Evolutionary conservation across 2,113 vertebrate genomes (phyloP).

Genomic region (Saccopteryx leptura): DNA sequence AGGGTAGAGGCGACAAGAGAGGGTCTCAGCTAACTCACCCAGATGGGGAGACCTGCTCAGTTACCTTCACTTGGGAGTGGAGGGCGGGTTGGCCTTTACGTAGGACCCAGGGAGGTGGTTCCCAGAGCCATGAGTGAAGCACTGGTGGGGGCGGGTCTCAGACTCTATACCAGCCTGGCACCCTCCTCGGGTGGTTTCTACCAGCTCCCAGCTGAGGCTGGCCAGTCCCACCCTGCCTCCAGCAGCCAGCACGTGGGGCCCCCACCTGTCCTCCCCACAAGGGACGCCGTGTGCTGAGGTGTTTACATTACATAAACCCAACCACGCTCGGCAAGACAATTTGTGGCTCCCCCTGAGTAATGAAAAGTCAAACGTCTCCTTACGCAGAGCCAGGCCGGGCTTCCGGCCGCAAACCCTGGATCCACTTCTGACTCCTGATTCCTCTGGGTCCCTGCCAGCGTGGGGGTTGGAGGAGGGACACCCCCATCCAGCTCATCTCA

Average conservation of each 20-base stretch:
- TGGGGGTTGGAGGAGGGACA: not conserved
- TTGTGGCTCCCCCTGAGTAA: slow-evolving; percentile 80
- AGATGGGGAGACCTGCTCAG: not conserved
- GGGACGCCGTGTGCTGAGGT: slow-evolving; percentile 53
- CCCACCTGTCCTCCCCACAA: slow-evolving; percentile 38
- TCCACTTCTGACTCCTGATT: slow-evolving; percentile 56
- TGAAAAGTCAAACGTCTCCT: slow-evolving; percentile 66
- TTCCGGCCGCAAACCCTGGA: slow-evolving; percentile 58
- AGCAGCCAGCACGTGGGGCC: not conserved
- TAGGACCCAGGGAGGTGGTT: not conserved
- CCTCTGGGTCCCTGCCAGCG: slow-evolving; percentile 48
- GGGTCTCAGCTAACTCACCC: not conserved
- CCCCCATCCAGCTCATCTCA: not conserved
- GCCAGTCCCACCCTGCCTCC: not conserved
- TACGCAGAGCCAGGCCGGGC: slow-evolving; percentile 49
- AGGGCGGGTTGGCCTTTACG: not conserved
- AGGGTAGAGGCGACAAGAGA: not conserved
- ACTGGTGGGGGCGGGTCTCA: not conserved
- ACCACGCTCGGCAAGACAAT: slow-evolving; percentile 74
- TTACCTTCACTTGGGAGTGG: not conserved
- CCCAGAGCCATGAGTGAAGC: not conserved
- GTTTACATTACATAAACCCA: slow-evolving; percentile 76
- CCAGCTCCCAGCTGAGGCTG: not conserved
- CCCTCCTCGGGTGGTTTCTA: not conserved
- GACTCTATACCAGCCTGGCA: not conserved